These are phyloP conservation scores for Nannobrachium achirus DNA, from an alignment of 2,113 vertebrate genomes.

Conservation along the genomic window DNA sequence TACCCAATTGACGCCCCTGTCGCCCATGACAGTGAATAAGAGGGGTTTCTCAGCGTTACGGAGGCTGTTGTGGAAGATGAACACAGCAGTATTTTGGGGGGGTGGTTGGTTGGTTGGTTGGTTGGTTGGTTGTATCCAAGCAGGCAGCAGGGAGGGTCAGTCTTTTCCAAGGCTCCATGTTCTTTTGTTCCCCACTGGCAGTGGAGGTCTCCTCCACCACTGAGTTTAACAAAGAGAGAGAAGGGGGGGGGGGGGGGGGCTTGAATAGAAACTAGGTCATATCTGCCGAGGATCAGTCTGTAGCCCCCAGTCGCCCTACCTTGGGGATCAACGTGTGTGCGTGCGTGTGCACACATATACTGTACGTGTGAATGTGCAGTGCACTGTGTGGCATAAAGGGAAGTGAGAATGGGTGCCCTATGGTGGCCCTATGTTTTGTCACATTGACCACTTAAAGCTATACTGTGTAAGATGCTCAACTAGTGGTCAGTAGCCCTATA, in stretches of 20 bases:
- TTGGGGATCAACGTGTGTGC: constrained; percentile 29
- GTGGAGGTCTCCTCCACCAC: constrained; percentile 50
- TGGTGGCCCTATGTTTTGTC: too few relatives aligned
- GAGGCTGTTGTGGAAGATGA: background rate
- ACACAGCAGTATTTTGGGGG: constrained; percentile 21
- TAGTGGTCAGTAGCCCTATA: too few relatives aligned
- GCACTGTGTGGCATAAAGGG: background rate
- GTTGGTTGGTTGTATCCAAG: constrained; percentile 31
- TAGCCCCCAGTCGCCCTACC: constrained; percentile 50
- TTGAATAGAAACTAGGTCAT: constrained; percentile 80
- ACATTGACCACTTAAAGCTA: too few relatives aligned
- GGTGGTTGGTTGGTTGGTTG: constrained; percentile 24
- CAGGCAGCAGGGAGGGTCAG: constrained; percentile 36
- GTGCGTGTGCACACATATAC: constrained; percentile 36
- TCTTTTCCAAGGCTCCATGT: constrained; percentile 34
- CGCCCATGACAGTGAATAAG: constrained; percentile 2
- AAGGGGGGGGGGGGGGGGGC: constrained; percentile 3
- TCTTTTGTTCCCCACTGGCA: constrained; percentile 65
- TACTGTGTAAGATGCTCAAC: too few relatives aligned
- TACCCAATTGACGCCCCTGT: too few relatives aligned
- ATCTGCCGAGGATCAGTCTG: constrained; percentile 66
- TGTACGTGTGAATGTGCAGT: background rate
- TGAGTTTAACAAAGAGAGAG: constrained; percentile 72
- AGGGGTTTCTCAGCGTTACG: background rate
- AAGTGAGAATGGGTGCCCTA: background rate